Percentiles rank a stretch among this genome's conserved stretches.
phyloP scores from a whole-genome alignment of 2,797 vertebrate genomes.

The Aratinga solstitialis region DNA sequence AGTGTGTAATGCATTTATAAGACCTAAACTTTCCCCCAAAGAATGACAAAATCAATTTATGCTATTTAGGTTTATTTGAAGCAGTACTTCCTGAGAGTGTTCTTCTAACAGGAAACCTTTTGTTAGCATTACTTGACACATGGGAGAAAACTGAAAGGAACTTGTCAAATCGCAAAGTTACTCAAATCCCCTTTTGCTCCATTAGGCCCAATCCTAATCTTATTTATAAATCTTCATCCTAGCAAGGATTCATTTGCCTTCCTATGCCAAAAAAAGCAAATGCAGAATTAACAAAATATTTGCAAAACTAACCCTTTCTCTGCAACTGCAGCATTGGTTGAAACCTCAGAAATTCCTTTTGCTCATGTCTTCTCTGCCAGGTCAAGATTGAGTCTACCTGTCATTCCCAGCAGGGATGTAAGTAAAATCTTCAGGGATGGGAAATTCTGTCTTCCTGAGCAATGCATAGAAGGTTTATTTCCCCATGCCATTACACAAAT shows the following conservation, averaged over 20 bases:
- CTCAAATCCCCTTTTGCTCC: neutral
- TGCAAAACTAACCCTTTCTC: neutral
- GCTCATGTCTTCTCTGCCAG: neutral
- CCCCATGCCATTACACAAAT: neutral
- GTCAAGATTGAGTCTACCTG: neutral
- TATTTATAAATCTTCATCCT: neutral
- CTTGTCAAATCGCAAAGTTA: neutral
- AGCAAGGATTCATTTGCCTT: neutral
- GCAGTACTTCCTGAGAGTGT: neutral
- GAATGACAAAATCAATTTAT: neutral
- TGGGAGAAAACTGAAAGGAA: neutral
- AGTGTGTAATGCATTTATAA: neutral
- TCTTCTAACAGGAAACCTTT: slow-evolving; percentile 17
- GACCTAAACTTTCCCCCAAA: neutral
- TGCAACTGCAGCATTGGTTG: neutral
- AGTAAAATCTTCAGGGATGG: neutral
- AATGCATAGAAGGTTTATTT: neutral
- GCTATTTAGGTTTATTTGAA: neutral
- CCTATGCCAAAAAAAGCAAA: neutral
- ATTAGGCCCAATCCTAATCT: slow-evolving; percentile 1
- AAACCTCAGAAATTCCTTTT: neutral
- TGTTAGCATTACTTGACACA: neutral
- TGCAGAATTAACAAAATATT: neutral
- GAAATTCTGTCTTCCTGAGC: neutral
- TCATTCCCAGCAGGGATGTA: neutral